These are phyloP conservation scores for Pseudonaja textilis DNA, from an alignment of 2,113 vertebrate genomes.

Conservation along the genomic window DNA sequence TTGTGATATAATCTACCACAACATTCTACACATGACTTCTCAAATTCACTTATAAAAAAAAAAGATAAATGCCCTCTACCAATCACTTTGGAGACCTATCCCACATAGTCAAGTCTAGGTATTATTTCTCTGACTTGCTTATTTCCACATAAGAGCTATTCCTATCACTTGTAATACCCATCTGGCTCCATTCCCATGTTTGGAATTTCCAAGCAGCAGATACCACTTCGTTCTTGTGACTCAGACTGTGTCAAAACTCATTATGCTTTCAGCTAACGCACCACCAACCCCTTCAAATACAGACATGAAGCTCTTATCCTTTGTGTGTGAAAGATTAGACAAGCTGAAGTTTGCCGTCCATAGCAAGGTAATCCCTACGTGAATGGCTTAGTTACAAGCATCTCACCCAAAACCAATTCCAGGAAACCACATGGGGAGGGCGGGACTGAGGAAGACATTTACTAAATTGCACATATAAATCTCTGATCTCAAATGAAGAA, in stretches of 20 bases:
- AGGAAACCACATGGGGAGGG: conserved; percentile 8
- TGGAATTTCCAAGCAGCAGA: conserved; percentile 41
- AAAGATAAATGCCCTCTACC: neutral
- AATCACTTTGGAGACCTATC: neutral
- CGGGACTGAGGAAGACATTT: neutral
- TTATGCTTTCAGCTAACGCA: conserved; percentile 45
- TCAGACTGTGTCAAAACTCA: neutral
- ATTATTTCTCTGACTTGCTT: conserved; percentile 14
- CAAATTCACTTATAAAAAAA: neutral
- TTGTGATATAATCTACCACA: neutral
- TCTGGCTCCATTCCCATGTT: conserved; percentile 37
- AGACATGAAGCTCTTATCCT: conserved; percentile 44
- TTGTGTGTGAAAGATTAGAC: conserved; percentile 24
- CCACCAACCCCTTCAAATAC: conserved; percentile 24
- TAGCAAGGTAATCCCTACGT: conserved; percentile 17
- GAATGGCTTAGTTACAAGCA: conserved; percentile 42
- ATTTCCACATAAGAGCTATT: conserved; percentile 8
- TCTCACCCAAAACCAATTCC: conserved; percentile 44
- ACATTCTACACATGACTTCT: neutral
- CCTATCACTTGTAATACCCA: neutral
- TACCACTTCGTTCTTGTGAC: neutral
- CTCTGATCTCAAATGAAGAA: conserved; percentile 33
- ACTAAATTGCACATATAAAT: conserved; percentile 31
- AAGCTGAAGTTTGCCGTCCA: conserved; percentile 48
- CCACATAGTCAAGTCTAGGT: neutral